Percentiles rank a stretch among this genome's conserved stretches.
These are phyloP conservation scores for Reinhardtius hippoglossoides DNA, from an alignment of 2,113 vertebrate genomes.

Conservation along the genomic window DNA sequence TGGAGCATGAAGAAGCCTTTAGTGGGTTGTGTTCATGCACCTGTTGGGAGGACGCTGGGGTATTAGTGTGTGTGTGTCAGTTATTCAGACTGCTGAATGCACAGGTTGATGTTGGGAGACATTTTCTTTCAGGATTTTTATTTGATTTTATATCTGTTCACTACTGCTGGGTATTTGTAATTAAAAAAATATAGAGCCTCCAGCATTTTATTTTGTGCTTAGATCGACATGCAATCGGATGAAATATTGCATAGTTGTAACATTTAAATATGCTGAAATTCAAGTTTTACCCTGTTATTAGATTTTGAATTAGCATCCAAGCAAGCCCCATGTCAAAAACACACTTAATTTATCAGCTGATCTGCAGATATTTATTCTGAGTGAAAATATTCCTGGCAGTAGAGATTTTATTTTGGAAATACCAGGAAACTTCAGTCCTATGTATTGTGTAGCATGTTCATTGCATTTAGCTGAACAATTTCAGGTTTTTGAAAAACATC, in stretches of 20 bases:
- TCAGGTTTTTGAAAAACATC: neutral
- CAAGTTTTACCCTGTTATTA: neutral
- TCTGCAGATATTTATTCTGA: neutral
- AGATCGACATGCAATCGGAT: neutral
- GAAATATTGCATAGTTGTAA: neutral
- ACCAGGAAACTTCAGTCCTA: neutral
- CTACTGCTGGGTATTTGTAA: too few species aligned
- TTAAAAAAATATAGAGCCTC: too few species aligned
- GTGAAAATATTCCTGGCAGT: too few species aligned
- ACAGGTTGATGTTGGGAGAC: constrained; percentile 25
- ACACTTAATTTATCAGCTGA: neutral
- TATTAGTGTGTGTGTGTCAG: constrained; percentile 1
- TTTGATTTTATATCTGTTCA: too few species aligned
- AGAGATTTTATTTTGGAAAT: neutral
- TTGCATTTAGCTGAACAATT: neutral
- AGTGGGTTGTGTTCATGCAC: constrained; percentile 46
- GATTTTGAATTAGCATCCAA: too few species aligned
- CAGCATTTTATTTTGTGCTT: neutral
- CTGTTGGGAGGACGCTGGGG: constrained; percentile 46
- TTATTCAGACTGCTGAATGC: constrained; percentile 2
- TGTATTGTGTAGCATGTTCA: neutral
- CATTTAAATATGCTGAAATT: neutral
- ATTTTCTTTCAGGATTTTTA: constrained; percentile 9
- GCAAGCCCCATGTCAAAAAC: too few species aligned
- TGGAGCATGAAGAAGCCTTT: constrained; percentile 54